These are phyloP conservation scores for Hipposideros armiger DNA, from an alignment of 2,113 vertebrate species.

Conservation along the genomic window DNA sequence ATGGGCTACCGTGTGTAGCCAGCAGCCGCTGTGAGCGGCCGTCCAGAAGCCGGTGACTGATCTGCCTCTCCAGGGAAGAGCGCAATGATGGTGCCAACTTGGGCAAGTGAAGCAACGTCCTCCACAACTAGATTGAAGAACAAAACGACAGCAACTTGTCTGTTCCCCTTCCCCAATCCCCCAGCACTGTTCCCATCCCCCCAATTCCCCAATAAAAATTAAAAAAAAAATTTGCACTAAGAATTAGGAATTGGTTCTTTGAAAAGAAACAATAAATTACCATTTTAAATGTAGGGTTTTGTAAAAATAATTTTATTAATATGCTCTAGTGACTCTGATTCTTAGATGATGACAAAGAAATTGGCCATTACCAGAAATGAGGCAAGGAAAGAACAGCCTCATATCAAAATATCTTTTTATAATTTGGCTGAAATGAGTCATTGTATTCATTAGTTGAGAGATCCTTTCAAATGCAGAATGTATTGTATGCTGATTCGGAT, in stretches of 20 bases:
- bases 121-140: no score
- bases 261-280: background rate
- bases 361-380: background rate
- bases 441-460: conserved; percentile 58
- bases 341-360: background rate
- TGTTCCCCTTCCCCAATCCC: no score
- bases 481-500: conserved; percentile 39
- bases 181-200: no score
- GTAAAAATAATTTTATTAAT: background rate
- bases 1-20: no score
- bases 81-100: no score
- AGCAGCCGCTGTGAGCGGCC: no score
- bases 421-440: background rate
- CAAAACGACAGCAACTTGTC: no score
- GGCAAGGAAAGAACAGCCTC: background rate
- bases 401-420: background rate
- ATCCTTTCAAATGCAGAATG: background rate
- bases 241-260: background rate
- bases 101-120: no score
- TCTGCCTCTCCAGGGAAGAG: no score
- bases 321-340: background rate
- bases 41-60: no score
- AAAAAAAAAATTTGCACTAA: background rate
- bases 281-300: background rate
- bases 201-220: no score